These are phyloP conservation scores for Drosophila athabasca DNA, from an alignment of 1,140 invertebrate species.

Conservation along the genomic window DNA sequence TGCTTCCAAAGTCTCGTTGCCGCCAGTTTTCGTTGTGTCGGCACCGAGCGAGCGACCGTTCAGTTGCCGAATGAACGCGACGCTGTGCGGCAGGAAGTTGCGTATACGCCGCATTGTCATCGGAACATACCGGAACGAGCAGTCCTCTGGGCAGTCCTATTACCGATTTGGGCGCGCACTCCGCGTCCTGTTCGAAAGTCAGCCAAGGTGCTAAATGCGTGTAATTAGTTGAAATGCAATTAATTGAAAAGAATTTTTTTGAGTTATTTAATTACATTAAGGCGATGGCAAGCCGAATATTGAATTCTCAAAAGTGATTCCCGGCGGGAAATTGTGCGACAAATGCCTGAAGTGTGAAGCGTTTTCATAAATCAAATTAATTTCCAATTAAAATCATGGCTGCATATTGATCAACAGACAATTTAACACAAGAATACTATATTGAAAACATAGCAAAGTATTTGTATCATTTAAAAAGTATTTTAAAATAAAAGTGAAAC, in stretches of 20 bases:
- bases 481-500: too few species aligned
- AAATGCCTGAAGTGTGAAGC: neutral
- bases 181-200: conserved; percentile 12
- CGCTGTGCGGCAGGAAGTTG: conserved; percentile 76
- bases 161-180: conserved; percentile 44
- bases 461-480: too few species aligned
- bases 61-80: conserved; percentile 76
- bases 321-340: conserved; percentile 38
- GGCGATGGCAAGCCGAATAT: conserved; percentile 11
- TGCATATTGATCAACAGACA: too few species aligned
- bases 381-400: neutral
- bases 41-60: conserved; percentile 47
- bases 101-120: conserved; percentile 68
- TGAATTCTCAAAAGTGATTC: conserved; percentile 23
- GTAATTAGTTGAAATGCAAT: conserved; percentile 67
- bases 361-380: conserved; percentile 12
- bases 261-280: conserved; percentile 45
- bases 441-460: neutral
- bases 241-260: conserved; percentile 52
- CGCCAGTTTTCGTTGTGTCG: conserved; percentile 38
- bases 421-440: too few species aligned
- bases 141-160: conserved; percentile 35
- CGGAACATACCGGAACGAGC: conserved; percentile 19
- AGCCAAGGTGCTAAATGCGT: conserved; percentile 61
- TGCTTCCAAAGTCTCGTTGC: conserved; percentile 46